Base-by-base conservation (phyloP, 1,140 invertebrate species). In the Druon quercuslanigerum region DNA sequence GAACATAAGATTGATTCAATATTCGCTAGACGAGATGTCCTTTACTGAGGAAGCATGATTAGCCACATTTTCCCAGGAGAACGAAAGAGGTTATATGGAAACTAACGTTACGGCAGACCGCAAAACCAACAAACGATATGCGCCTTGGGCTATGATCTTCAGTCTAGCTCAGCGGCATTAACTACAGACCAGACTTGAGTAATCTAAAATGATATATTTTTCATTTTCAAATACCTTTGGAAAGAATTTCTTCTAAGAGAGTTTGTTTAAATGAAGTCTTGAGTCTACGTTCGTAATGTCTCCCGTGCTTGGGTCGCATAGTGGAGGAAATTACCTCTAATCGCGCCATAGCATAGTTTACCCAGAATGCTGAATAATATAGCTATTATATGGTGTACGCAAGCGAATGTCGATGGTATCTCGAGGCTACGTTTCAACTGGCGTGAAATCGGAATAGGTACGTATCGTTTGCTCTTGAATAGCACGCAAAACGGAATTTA, bases 51-150 rank as follows among this genome's bases (percentile, higher is more conserved):
- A 56, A 79, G 78, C 83, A 81, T 84, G 50, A 52, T 51, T 71
- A 80, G 81, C 77, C 75, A 57, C 76, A 79, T 83, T 84, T 84
- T 87, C 85, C 86, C 80, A 76, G 72, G 73, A 84, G 84, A 70
- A 82, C 20, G 3, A 3, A 25, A 73, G 79, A 82, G 83, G 80
- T 77, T 80, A 74, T 76, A 51, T 75, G 77, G 79, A 83, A 84
- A 81, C 81, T 80, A 87, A 83, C 85, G 86, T 84, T 87, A 87
- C 83, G 86, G 86, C 87, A 86, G 79, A 87, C 86, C 86, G 85
- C 86, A 87, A 87, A 87, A 87, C 86, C 86, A 87, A 87, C 86
- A 87, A 87, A 87, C 85, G 86, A 86, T 86, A 87, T 86, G 82
- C 85, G 82, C 79, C 79, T 51, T 73, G 60, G 74, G 71, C 51